Conservation (phyloP, 2,888 invertebrate species). For the Rhabditoides inermis region DNA sequence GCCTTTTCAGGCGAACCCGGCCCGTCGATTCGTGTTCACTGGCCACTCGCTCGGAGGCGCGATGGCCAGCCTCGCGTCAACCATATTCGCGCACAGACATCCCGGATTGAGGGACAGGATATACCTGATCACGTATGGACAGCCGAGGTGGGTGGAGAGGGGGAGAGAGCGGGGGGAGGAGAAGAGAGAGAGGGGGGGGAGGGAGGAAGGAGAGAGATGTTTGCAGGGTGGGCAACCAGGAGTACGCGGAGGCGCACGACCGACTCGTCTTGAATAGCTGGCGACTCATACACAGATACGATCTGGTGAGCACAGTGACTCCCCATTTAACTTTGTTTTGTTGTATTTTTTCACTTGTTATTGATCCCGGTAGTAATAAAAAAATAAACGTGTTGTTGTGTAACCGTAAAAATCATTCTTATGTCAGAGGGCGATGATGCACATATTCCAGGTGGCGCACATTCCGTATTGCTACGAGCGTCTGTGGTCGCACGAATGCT, state of each 20-base stretch:
- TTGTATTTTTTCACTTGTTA: too few relatives aligned
- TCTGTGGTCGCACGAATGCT: conserved; percentile 14
- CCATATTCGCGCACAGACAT: conserved; percentile 30
- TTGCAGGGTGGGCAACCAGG: conserved; percentile 47
- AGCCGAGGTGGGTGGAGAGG: too few relatives aligned
- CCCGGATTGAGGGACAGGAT: conserved; percentile 12
- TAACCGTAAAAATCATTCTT: too few relatives aligned
- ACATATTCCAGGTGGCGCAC: conserved; percentile 33
- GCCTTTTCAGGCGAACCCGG: conserved; percentile 16
- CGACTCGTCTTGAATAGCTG: conserved; percentile 29
- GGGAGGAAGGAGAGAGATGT: too few relatives aligned
- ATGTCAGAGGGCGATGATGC: too few relatives aligned
- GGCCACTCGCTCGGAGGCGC: conserved; percentile 48
- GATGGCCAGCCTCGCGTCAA: conserved; percentile 40
- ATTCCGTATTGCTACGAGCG: conserved; percentile 35
- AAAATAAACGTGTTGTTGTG: too few relatives aligned
- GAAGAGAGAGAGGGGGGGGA: too few relatives aligned
- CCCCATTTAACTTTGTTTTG: too few relatives aligned
- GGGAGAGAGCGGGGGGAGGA: too few relatives aligned
- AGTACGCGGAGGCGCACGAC: conserved; percentile 40
- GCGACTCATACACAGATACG: conserved; percentile 35
- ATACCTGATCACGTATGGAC: conserved; percentile 43
- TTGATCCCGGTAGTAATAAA: too few relatives aligned
- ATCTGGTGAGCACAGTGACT: conserved; percentile 35
- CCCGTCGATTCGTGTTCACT: conserved; percentile 35